Base-by-base conservation (phyloP, 2,888 invertebrate genomes). In the Yponomeuta sedellus region DNA sequence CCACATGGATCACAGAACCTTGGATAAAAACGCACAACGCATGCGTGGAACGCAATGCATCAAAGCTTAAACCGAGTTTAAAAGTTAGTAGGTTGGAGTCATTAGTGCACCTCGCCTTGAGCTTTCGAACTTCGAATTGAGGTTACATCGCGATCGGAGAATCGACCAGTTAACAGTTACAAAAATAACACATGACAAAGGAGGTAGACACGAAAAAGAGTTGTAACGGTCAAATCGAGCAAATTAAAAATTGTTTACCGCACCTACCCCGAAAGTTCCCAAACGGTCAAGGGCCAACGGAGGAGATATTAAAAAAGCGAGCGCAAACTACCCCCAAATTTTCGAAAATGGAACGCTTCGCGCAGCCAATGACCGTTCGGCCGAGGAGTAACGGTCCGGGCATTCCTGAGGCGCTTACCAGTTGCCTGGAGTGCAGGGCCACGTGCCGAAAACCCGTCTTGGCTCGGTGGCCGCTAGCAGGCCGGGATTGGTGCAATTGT, bases 401-500 rank as follows among this genome's bases (percentile, higher is more conserved):
- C 16, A 52, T 52, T 52, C 44, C 44, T 52, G 44, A 16, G 44
- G 44, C 44, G 44, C 12, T 52, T 52, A 52, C 44, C 44, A 52
- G 44, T 52, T 52, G 16, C 44, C 44, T 52, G 44, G 44, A 52
- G 44, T 16, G 44, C 25, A 11, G 4, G 34, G 19, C 64, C 57
- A 64, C 64, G 64, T 64, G 64, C 57, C 10, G 67, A 12, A 65
- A 65, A 59, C 58, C 64, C 16, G 64, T 64, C 52, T 57, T 56
- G 71, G 69, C 72, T 75, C 80, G 77, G 83, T 82, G 85, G 78
- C 86, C 86, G 86, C 88, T 84, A 80, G 91, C 87, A 92, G 92
- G 92, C 91, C 91, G 91, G 92, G 91, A 90, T 90, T 85, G 91
- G 92, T 92, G 92, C 92, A 92, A 92, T 91, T 80, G 44, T 88